These are phyloP conservation scores for Aricia artaxerxes DNA, from an alignment of 2,888 invertebrate species.

Conservation along the genomic window DNA sequence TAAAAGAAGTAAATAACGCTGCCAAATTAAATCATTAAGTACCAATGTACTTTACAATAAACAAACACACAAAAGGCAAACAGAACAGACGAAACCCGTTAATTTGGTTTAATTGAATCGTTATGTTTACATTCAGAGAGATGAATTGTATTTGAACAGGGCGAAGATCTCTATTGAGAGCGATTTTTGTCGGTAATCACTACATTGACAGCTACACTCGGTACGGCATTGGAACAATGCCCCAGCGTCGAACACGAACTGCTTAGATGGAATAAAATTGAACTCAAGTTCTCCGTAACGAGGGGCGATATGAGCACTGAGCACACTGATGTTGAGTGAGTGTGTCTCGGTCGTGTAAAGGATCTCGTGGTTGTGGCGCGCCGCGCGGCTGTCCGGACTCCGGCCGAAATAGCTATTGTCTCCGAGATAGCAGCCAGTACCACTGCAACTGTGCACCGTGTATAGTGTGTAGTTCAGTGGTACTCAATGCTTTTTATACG, in stretches of 20 bases:
- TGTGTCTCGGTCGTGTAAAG: not conserved
- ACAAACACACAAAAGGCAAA: no score
- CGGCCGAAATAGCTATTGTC: not conserved
- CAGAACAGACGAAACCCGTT: no score
- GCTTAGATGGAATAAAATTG: not conserved
- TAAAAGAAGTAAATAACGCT: no score
- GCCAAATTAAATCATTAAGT: no score
- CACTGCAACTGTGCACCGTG: not conserved
- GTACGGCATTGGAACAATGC: no score
- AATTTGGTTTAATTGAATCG: not conserved
- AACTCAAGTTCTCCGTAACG: not conserved
- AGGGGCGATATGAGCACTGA: no score
- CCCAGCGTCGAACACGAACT: no score
- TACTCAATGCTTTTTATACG: no score
- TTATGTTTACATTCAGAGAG: not conserved
- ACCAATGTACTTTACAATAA: no score
- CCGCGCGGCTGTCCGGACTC: not conserved
- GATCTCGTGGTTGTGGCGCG: not conserved
- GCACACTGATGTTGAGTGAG: no score
- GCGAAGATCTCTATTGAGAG: not conserved
- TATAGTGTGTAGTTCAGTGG: no score
- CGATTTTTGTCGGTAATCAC: not conserved
- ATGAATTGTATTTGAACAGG: not conserved
- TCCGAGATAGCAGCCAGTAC: not conserved
- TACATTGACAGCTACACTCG: not conserved